phyloP scores from a whole-genome alignment of 2,113 vertebrate genomes.

The Poeciliopsis turrubarensis region DNA sequence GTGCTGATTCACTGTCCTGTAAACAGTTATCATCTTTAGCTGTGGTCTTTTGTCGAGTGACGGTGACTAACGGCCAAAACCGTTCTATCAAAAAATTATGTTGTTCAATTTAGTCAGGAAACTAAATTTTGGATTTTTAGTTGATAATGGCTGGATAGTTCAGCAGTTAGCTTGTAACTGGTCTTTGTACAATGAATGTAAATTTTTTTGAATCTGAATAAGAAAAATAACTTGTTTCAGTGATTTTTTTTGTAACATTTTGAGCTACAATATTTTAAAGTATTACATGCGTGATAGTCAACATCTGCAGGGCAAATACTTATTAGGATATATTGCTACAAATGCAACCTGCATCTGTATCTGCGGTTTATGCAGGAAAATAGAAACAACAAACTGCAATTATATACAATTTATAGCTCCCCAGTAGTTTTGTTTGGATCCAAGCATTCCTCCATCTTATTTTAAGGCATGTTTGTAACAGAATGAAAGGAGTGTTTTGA shows the following conservation, averaged over 20 bases:
- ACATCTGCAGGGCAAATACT: neutral
- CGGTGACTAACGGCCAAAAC: neutral
- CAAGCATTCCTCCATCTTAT: slow-evolving; percentile 43
- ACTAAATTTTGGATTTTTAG: neutral
- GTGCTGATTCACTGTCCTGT: neutral
- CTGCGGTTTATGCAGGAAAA: neutral
- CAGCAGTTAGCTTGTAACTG: neutral
- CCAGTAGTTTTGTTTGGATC: neutral
- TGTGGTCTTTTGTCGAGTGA: neutral
- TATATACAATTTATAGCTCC: slow-evolving; percentile 25
- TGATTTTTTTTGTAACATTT: too few species aligned
- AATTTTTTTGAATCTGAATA: neutral
- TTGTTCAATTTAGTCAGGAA: neutral
- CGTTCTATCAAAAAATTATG: too few species aligned
- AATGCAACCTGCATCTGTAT: neutral
- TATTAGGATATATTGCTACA: neutral
- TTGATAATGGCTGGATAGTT: neutral
- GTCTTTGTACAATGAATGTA: neutral
- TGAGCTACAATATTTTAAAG: neutral
- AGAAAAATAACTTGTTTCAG: neutral
- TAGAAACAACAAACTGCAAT: slow-evolving; percentile 11
- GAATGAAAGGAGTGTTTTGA: slow-evolving; percentile 59
- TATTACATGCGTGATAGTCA: too few species aligned
- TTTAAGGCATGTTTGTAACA: slow-evolving; percentile 51
- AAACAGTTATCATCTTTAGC: neutral